Evolutionary conservation across 2,797 vertebrate genomes (phyloP), one percentile per base, ranked within the genome.

Genomic region (Pangasius macronema): DNA sequence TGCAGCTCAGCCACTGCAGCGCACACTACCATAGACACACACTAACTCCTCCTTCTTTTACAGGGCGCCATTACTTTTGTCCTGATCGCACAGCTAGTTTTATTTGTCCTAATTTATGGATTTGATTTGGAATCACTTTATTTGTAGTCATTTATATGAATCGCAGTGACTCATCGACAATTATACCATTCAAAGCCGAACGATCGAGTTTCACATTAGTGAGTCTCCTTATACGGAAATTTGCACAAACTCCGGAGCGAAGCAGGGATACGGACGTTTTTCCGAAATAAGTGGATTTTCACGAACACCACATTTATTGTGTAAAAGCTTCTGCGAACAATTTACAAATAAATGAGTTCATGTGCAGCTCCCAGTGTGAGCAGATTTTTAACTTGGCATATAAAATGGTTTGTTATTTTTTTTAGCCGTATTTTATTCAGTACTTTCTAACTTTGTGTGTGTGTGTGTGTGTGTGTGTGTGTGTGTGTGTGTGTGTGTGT

Each of bases 401-500:
- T 70, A 20, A 67, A 67, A 30, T 16, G n/a, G 11, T 67, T 67
- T 67, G 22, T 24, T 61, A 24, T 27, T 61, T 65, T 30, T 36
- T 70, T 39, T 3, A 8, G 2, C 20, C 16, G 4, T 22, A 1
- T 42, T 39, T 70, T 30, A 72, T 42, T 39, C 68, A 39, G 33
- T 42, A 72, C 30, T 67, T 33, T 30, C 59, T 10, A 61, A 27
- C 24, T 59, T n/a, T n/a, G n/a, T n/a, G n/a, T 1, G 20, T 72
- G 7, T 72, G 36, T 68, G 67, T 68, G 65, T 36, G 36, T 72
- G 20, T 24, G 68, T 73, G 72, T 51, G 42, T 76, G 73, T 76
- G 46, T 57, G 33, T 61, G 55, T 63, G 55, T 82, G 55, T 82
- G 55, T 82, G 79, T 82, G 55, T 82, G 81, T 82, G 81, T n/a